Evolutionary conservation across 2,888 invertebrate species (phyloP), one percentile per base, ranked within the genome.

Genomic region (Sturmia bella): DNA sequence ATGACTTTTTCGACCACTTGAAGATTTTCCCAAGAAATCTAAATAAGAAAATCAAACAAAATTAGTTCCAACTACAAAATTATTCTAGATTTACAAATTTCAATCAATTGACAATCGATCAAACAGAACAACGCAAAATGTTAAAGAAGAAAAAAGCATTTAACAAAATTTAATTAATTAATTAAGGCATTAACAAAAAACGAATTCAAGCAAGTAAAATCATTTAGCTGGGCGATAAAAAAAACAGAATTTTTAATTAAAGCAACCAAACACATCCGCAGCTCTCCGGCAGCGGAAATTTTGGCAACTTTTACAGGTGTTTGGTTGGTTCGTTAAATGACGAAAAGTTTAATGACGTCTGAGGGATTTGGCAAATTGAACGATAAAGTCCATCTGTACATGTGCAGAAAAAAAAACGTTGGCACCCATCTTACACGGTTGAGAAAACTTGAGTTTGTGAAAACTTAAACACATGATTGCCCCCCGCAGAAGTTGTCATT

Each of bases 1-100:
- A 90, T 90, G 91, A 89, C 88, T 88, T 90, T 88, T 90, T 89
- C 77, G 90, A 88, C 90, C 90, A 90, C 90, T 88, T 90, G 88
- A 90, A 89, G 88, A 90, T 90, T 90, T 90, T 90, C 85, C 89
- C 89, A 86, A 90, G 88, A 89, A 90, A 90, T 89, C 90, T 90
- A 85, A 63, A 61, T 57, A 7, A n/a, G 13, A 64, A 68, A 50
- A 77, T 61, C 41, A 66, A 63, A 66, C 72, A 54, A 78, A 66
- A 73, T 73, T 74, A 73, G 37, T 45, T 32, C 3, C 19, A 6
- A 4, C 21, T 1, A 27, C 12, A 3, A 70, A 24, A 17, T 21
- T 5, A 57, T 68, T 75, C 7, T n/a, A n/a, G 5, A 57, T 32
- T 3, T 11, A 19, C 43, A 21, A 72, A 56, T 24, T n/a, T 48